Percentiles rank a stretch among this genome's conserved stretches.
Conservation (phyloP, 1,140 invertebrate genomes). For the Tenebrio molitor region DNA sequence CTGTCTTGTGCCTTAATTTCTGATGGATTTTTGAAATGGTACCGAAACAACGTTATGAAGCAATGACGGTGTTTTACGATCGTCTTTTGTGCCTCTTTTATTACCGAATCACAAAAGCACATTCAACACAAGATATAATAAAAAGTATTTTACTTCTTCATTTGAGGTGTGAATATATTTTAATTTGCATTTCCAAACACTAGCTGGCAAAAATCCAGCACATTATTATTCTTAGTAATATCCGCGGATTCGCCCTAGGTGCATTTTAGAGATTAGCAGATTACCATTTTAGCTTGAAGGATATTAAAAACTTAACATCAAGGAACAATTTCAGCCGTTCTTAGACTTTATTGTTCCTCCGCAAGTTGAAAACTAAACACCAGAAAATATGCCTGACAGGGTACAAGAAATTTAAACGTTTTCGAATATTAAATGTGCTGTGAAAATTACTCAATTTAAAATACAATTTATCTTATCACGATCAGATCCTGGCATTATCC, state of each 20-base stretch:
- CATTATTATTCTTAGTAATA: conserved; percentile 38
- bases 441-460: neutral
- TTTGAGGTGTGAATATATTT: conserved; percentile 42
- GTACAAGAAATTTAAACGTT: too few species aligned
- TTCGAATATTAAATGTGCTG: too few species aligned
- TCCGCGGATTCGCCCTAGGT: conserved; percentile 25
- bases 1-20: too few species aligned
- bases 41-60: conserved; percentile 9
- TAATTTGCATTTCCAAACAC: conserved; percentile 42
- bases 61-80: conserved; percentile 14
- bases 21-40: neutral
- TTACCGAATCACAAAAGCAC: conserved; percentile 11
- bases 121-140: conserved; percentile 12
- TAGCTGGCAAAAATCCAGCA: conserved; percentile 47
- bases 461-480: conserved; percentile 22
- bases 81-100: conserved; percentile 10
- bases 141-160: conserved; percentile 34
- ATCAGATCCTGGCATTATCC: neutral
- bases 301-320: conserved; percentile 30
- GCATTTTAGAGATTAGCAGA: conserved; percentile 37
- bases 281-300: conserved; percentile 4
- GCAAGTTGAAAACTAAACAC: too few species aligned
- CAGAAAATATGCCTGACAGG: too few species aligned
- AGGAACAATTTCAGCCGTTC: too few species aligned
- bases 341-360: too few species aligned